These are phyloP conservation scores for Dascyllus trimaculatus DNA, from an alignment of 2,113 vertebrate species.

Conservation along the genomic window DNA sequence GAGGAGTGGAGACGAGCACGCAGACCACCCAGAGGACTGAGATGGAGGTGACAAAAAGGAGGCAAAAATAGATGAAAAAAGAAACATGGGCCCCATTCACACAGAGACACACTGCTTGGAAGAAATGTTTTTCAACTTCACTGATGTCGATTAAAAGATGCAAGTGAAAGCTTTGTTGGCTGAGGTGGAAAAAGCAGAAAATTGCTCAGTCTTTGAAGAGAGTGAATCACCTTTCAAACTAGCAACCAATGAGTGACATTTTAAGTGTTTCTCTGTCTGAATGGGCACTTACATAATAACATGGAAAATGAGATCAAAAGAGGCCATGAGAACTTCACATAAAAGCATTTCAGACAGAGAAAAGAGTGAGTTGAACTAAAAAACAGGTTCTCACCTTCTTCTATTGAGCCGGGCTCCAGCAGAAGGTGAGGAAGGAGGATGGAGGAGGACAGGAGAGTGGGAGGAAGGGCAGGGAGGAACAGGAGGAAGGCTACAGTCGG, in stretches of 20 bases:
- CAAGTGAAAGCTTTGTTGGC: neutral
- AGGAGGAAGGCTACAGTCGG: slow-evolving; percentile 68
- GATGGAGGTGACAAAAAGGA: slow-evolving; percentile 74
- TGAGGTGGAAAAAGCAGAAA: neutral
- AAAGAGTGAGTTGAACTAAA: slow-evolving; percentile 12
- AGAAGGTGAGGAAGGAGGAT: slow-evolving; percentile 71
- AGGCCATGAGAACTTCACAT: slow-evolving; percentile 3
- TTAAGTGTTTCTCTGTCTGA: slow-evolving; percentile 30
- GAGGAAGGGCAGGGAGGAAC: slow-evolving; percentile 65
- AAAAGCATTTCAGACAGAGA: slow-evolving; percentile 1
- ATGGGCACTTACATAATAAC: neutral
- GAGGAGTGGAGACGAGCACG: slow-evolving; percentile 95
- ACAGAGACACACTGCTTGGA: slow-evolving; percentile 11
- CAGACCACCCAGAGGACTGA: slow-evolving; percentile 90
- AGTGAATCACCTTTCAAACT: neutral
- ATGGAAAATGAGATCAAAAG: neutral
- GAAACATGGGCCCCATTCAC: slow-evolving; percentile 25
- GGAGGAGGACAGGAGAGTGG: slow-evolving; percentile 63
- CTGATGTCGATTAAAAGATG: neutral
- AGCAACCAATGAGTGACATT: neutral
- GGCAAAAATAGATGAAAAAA: slow-evolving; percentile 33
- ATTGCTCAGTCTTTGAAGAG: neutral
- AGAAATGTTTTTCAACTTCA: neutral
- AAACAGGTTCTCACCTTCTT: slow-evolving; percentile 71
- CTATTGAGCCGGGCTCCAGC: slow-evolving; percentile 69